Evolutionary conservation across 2,797 vertebrate species (phyloP), one percentile per base, ranked within the genome.

Genomic region (Gymnodraco acuticeps): DNA sequence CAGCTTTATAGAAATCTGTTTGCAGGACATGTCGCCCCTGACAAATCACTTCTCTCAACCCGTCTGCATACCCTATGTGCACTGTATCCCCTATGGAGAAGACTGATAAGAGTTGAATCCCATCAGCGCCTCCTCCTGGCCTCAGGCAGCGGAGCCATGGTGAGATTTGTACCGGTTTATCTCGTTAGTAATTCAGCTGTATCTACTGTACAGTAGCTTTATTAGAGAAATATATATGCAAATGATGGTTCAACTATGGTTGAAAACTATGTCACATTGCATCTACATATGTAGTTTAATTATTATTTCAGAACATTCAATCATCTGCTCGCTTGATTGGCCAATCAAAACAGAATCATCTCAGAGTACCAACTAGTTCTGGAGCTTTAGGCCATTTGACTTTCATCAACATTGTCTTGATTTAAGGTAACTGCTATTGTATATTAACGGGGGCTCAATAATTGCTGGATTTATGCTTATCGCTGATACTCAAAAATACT

Each of bases 61-160:
- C 80, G 79, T 85, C 88, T 80, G 80, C 83, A 65, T 67, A 82
- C 41, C 73, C 79, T 74, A 78, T 84, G 66, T 78, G 77, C 76
- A 80, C 83, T 51, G 83, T 75, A 77, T 87, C 82, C 73, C 80
- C 87, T 86, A 82, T 74, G 46, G 84, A 87, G 78, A 81, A 55
- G 83, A 81, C 77, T 65, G 89, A 89, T 89, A 86, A 88, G 82
- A 80, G 80, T 75, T 79, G 81, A 88, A 91, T 88, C 85, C 79
- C 78, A 87, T 85, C 78, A 69, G 58, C 4, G 45, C 73, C 80
- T 78, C 75, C 54, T 77, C 74, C 16, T 78, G 54, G 87, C 82
- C 86, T 75, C 60, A 19, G 88, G 87, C 86, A 62, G 58, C 43
- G 54, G 67, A 69, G 75, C 82, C 53, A 82, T 77, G 74, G 78